Evolutionary conservation across 1,140 invertebrate genomes (phyloP).

Genomic region (Arion vulgaris): DNA sequence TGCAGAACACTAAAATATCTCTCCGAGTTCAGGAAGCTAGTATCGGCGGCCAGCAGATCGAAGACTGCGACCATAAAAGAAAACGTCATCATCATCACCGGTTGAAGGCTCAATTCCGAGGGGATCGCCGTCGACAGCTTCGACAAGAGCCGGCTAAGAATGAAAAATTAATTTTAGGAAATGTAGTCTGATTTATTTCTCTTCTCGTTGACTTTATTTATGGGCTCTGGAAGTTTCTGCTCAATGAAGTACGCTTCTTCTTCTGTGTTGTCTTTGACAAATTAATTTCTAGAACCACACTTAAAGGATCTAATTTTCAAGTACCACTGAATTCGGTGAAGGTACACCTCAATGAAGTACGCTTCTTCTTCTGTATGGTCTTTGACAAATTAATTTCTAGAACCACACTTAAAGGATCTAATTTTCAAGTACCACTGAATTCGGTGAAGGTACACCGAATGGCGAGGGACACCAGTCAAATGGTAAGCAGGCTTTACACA

Average conservation of each 20-base stretch:
- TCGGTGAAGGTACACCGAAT: neutral
- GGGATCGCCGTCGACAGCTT: neutral
- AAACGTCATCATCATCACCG: constrained; percentile 22
- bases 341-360: neutral
- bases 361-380: too few relatives aligned
- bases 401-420: too few relatives aligned
- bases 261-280: too few relatives aligned
- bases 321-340: too few relatives aligned
- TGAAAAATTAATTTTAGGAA: constrained; percentile 28
- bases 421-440: too few relatives aligned
- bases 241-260: neutral
- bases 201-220: neutral
- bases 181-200: constrained; percentile 25
- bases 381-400: too few relatives aligned
- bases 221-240: neutral
- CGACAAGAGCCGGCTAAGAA: constrained; percentile 29
- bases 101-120: constrained; percentile 15
- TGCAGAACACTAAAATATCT: neutral
- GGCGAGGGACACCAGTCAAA: too few relatives aligned
- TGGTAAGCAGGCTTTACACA: too few relatives aligned
- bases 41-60: neutral
- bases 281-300: too few relatives aligned
- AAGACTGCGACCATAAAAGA: constrained; percentile 13
- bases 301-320: too few relatives aligned
- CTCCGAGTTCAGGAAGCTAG: neutral